Base-by-base conservation (phyloP, 2,888 invertebrate genomes). In the Autographa gamma region DNA sequence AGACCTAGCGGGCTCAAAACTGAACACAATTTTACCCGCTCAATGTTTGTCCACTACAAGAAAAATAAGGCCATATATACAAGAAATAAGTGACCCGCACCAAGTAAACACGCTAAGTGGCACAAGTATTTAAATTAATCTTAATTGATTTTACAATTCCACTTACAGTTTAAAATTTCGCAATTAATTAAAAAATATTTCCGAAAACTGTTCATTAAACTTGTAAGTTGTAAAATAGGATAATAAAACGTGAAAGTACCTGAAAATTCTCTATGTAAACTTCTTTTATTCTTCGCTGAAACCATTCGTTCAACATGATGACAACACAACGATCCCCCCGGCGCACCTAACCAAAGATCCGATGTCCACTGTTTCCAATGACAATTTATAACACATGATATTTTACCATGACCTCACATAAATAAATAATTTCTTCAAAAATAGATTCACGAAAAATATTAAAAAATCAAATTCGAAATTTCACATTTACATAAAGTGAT, bases 281-380 rank as follows among this genome's bases (percentile, higher is more conserved):
- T 86, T 89, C 88, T 88, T 89, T 86, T 92, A 88, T 89, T 85
- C 91, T 89, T 89, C 92, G 91, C 87, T 92, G 92, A 89, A 89
- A 95, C 92, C 95, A 95, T 95, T 92, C 95, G 95, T 91, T 93
- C 92, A 95, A 93, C 95, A 95, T 95, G 93, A 91, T 94, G 93
- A 88, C 86, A 89, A 88, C 89, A 86, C 90, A 82, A 86, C 79
- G 77, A 87, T 86, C 87, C 83, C 81, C 83, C 84, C 84, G 86
- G 81, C 86, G 82, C 90, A 88, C 88, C 90, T 90, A 90, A 90
- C 89, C 86, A 90, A 91, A 85, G 87, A 88, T 87, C 76, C 86
- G 79, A 85, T 79, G 84, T 86, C 85, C 84, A 86, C 87, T 85
- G 77, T 88, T 85, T 82, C 83, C 83, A 85, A 89, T 80, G 76